Evolutionary conservation across 2,113 vertebrate species (phyloP), one percentile per base, ranked within the genome.

Genomic region (Pedetes capensis): DNA sequence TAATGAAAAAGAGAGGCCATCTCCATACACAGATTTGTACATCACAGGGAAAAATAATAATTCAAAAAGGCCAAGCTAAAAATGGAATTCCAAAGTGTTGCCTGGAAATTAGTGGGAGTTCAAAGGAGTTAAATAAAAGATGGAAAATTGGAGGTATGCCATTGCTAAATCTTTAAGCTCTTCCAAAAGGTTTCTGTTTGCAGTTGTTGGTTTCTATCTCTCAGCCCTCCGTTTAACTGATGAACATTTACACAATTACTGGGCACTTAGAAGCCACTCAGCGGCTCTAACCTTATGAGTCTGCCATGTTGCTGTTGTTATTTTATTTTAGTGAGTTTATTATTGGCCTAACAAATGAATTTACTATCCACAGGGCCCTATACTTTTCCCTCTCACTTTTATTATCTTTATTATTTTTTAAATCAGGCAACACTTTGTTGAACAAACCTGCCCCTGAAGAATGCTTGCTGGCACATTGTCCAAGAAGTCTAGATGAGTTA

Each of bases 101-200:
- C 92, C 96, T 97, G 97, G 97, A 97, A 97, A 97, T 96, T 96
- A 97, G 97, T 96, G 93, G 95, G 96, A 97, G 97, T 97, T 97
- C 97, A 97, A 97, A 97, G 97, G 96, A 97, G 96, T 97, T 97
- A 96, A 97, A 96, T 97, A 92, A 96, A 97, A 97, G 95, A 97
- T 96, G 97, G 97, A 97, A 97, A 97, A 94, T 91, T 96, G 97
- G 97, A 97, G 92, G 71, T n/a, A 13, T 79, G 97, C 97, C 97
- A 97, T 17, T 47, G 85, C 94, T 95, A 91, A 97, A 93, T 94
- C 96, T 96, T 96, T 97, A 92, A 91, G 78, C 90, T 90, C 97
- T 95, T 97, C 97, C 97, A 97, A 96, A 95, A 96, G 89, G 81
- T 96, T 95, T 96, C 87, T 95, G 92, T 82, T 92, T 91, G 94